These are phyloP conservation scores for Dryobates pubescens DNA, from an alignment of 2,797 vertebrate species.

Conservation along the genomic window DNA sequence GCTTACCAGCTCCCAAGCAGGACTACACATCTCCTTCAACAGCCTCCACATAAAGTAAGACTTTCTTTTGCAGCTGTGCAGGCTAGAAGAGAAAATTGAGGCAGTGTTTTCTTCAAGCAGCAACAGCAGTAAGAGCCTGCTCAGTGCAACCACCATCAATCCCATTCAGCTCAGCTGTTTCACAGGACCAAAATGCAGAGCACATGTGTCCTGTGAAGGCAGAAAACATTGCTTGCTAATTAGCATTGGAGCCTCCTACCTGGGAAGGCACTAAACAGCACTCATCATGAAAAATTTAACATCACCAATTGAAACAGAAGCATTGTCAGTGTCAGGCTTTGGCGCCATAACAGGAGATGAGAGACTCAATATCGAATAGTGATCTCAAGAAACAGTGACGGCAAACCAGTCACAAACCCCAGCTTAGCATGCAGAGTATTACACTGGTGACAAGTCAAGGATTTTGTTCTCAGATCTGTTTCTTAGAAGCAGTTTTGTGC, in stretches of 20 bases:
- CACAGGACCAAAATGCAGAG: background rate
- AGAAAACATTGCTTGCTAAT: slow-evolving; percentile 59
- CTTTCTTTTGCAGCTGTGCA: background rate
- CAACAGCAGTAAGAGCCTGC: background rate
- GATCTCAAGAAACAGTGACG: background rate
- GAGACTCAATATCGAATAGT: background rate
- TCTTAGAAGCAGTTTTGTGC: slow-evolving; percentile 57
- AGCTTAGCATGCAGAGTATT: slow-evolving; percentile 33
- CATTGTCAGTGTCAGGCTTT: background rate
- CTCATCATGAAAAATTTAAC: slow-evolving; percentile 75
- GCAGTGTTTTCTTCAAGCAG: background rate
- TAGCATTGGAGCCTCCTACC: slow-evolving; percentile 50
- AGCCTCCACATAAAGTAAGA: background rate
- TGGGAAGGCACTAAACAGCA: slow-evolving; percentile 52
- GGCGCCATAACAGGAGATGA: slow-evolving; percentile 4
- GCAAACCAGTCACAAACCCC: background rate
- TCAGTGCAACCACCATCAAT: background rate
- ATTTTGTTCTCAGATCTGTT: slow-evolving; percentile 59
- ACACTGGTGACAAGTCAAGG: slow-evolving; percentile 40
- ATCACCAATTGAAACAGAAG: background rate
- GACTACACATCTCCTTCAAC: background rate
- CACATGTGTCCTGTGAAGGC: slow-evolving; percentile 2
- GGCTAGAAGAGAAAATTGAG: background rate
- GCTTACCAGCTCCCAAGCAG: slow-evolving; percentile 15
- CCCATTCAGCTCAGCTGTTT: background rate